Base-by-base conservation (phyloP, 2,797 vertebrate species). In the Peromyscus nudipes region DNA sequence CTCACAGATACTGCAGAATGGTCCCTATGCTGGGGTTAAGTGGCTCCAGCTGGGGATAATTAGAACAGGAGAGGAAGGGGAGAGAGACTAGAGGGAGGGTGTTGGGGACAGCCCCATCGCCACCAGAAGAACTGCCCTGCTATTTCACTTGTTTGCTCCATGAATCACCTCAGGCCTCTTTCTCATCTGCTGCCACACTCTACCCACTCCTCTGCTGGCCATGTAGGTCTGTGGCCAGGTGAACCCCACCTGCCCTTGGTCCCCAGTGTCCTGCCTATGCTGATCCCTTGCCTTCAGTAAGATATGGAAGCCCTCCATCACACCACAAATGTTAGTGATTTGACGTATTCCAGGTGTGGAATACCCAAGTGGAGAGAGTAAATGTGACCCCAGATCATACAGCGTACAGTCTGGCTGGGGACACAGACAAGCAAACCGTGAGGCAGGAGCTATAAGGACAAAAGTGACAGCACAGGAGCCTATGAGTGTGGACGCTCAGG, bases 41-140 rank as follows among this genome's bases (percentile, higher is more conserved):
- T 95, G 88, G 95, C 71, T 97, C 87, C 97, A 98, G 96, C 95
- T 98, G 97, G 92, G 67, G 96, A 73, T 88, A 97, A 92, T 37
- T 95, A 96, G 71, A 94, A 89, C 0, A 19, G 31, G 83, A 55
- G 43, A 49, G 62, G 86, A 94, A 69, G 43, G 55, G 34, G 64
- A 60, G 69, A 40, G 31, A 80, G 69, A 49, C 34, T 29, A n/a
- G 64, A 27, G 14, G 46, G 13, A 46, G 77, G 17, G n/a, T 12
- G 60, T 43, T 19, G 14, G 60, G n/a, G 52, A 94, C 37, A 69
- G 49, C 55, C 85, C 62, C 73, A 79, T 52, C 21, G 31, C 19
- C 77, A 60, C 46, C 19, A 65, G 76, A 94, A 73, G 79, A 96
- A 79, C 34, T 91, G 55, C 85, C 92, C 95, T 95, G 86, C 86